phyloP scores from a whole-genome alignment of 23 tunicate species.

The Trididemnum clinides region DNA sequence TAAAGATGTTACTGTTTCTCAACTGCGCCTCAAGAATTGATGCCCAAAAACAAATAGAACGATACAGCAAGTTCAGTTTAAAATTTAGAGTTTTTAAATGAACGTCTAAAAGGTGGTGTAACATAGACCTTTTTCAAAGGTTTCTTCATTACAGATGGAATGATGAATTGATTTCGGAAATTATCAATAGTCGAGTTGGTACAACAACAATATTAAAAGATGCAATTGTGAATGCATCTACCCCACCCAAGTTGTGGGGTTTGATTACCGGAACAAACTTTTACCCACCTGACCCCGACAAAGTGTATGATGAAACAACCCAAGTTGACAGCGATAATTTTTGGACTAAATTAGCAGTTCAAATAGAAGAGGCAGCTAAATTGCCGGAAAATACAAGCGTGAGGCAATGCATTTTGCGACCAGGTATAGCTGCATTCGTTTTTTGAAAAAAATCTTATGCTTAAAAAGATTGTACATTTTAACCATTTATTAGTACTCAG shows the following conservation, averaged over 20 bases:
- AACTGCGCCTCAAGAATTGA: no score
- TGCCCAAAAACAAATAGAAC: no score
- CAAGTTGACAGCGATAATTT: constrained; percentile 19
- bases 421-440: no score
- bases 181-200: constrained; percentile 63
- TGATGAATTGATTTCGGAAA: constrained; percentile 48
- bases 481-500: no score
- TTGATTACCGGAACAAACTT: constrained; percentile 67
- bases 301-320: constrained; percentile 60
- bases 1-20: no score
- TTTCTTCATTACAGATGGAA: constrained; percentile 74
- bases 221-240: constrained; percentile 38
- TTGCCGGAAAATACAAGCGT: constrained; percentile 38
- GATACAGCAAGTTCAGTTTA: no score
- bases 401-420: constrained; percentile 71
- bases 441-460: no score
- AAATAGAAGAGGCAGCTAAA: constrained; percentile 69
- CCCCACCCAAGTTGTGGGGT: constrained; percentile 70
- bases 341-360: constrained; percentile 43
- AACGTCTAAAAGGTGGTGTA: no score
- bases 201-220: constrained; percentile 53
- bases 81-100: no score
- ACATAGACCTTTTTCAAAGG: no score
- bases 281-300: constrained; percentile 44
- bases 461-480: no score